Conservation (phyloP, 2,888 invertebrate genomes). For the Cryptocephalus primarius region DNA sequence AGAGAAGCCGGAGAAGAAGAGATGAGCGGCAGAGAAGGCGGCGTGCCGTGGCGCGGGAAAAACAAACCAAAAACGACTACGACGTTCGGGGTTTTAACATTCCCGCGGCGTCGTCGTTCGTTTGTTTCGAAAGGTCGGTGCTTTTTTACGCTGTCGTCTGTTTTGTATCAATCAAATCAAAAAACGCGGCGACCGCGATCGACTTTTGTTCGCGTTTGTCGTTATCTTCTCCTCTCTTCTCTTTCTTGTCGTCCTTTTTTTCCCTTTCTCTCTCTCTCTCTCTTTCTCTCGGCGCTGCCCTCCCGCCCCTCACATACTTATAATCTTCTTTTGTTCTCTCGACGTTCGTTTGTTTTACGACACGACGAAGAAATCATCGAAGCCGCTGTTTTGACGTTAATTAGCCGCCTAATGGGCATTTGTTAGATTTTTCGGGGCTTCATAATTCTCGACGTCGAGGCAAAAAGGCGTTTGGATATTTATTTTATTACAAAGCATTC, state of each 20-base stretch:
- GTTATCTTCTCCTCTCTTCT: too few species aligned
- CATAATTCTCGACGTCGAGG: conserved; percentile 18
- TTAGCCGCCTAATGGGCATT: conserved; percentile 34
- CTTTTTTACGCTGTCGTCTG: conserved; percentile 34
- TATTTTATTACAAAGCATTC: conserved; percentile 14
- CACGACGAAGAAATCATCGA: conserved; percentile 32
- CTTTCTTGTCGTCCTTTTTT: conserved; percentile 26
- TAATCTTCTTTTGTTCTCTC: conserved; percentile 26
- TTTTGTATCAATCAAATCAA: conserved; percentile 35
- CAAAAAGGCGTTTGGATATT: conserved; percentile 14
- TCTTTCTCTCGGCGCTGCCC: too few species aligned
- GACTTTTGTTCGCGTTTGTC: conserved; percentile 19
- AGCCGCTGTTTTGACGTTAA: conserved; percentile 34
- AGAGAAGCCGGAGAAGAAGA: too few species aligned
- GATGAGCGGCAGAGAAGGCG: too few species aligned
- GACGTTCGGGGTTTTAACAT: conserved; percentile 22
- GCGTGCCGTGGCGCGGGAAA: too few species aligned
- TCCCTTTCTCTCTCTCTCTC: conserved; percentile 22
- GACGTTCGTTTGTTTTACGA: conserved; percentile 25
- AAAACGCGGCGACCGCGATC: conserved; percentile 17
- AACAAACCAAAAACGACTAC: conserved; percentile 15
- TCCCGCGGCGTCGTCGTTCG: conserved; percentile 27
- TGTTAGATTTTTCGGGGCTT: conserved; percentile 28
- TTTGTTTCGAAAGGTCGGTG: conserved; percentile 27
- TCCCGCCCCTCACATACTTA: neutral